Evolutionary conservation across 1,140 invertebrate genomes (phyloP).

Genomic region (Drosophila athabasca): DNA sequence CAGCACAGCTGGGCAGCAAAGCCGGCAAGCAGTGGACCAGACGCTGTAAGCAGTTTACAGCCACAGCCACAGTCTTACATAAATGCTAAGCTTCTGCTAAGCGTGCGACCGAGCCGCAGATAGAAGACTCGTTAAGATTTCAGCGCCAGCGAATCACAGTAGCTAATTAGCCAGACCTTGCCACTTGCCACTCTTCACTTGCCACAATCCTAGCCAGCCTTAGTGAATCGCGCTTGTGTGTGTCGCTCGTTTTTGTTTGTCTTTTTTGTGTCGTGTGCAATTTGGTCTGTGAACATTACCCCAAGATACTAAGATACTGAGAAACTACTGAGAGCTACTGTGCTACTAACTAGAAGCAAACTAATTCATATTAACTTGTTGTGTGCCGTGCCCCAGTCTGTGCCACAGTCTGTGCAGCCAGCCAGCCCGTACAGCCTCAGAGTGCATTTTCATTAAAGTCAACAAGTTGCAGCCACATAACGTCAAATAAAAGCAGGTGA

Average conservation of each 20-base stretch:
- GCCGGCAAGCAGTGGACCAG: constrained; percentile 31
- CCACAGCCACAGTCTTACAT: constrained; percentile 55
- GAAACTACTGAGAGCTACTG: too few species aligned
- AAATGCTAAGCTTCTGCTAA: constrained; percentile 48
- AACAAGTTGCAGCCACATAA: constrained; percentile 72
- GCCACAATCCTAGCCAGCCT: constrained; percentile 40
- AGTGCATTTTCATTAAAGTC: constrained; percentile 78
- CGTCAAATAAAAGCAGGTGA: constrained; percentile 61
- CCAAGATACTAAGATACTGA: constrained; percentile 35
- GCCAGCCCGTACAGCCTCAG: constrained; percentile 26
- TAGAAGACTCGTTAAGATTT: constrained; percentile 20
- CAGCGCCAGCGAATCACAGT: constrained; percentile 22
- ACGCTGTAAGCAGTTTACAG: constrained; percentile 68
- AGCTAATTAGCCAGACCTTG: constrained; percentile 46
- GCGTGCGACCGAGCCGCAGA: constrained; percentile 7
- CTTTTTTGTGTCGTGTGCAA: constrained; percentile 43
- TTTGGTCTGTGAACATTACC: constrained; percentile 56
- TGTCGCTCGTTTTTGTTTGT: constrained; percentile 29
- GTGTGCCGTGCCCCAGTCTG: constrained; percentile 25
- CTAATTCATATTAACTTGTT: constrained; percentile 72
- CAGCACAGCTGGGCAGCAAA: constrained; percentile 8
- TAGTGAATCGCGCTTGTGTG: constrained; percentile 32
- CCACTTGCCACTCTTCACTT: too few species aligned
- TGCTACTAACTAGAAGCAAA: constrained; percentile 18
- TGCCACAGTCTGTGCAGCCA: constrained; percentile 23